Percentiles rank a stretch among this genome's conserved stretches.
phyloP scores from a whole-genome alignment of 2,888 invertebrate genomes.

The Allolobophora icterica region DNA sequence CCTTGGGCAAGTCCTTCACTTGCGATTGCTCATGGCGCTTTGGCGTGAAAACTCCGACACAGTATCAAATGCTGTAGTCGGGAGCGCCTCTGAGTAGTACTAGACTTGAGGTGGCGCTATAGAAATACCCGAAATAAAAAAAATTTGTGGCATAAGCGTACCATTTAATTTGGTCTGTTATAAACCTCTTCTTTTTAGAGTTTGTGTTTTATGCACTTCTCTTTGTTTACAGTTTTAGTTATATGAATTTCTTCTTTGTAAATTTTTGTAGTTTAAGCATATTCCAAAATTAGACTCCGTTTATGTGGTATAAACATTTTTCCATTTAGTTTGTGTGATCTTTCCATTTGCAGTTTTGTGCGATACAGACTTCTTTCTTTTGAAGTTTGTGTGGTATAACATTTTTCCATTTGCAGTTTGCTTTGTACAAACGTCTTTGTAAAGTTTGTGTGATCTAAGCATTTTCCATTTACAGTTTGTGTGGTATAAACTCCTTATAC shows the following conservation, averaged over 20 bases:
- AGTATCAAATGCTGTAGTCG: too few species aligned
- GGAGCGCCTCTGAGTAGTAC: too few species aligned
- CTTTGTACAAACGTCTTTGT: not conserved
- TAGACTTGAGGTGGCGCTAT: too few species aligned
- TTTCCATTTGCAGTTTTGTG: not conserved
- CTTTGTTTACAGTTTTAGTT: not conserved
- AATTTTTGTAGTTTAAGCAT: not conserved
- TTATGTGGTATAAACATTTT: not conserved
- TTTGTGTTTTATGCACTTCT: not conserved
- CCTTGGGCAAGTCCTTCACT: too few species aligned
- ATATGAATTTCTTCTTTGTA: not conserved
- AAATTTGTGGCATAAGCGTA: too few species aligned
- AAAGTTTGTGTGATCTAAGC: not conserved
- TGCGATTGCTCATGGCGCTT: too few species aligned
- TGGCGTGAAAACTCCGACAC: too few species aligned
- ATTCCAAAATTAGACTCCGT: too few species aligned
- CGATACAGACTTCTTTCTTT: not conserved
- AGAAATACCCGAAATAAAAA: too few species aligned
- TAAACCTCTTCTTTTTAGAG: not conserved
- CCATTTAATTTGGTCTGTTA: not conserved
- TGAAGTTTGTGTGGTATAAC: not conserved
- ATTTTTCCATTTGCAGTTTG: slow-evolving; percentile 8
- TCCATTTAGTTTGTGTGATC: not conserved
- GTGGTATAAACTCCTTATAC: too few species aligned
- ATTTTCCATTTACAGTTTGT: too few species aligned